Evolutionary conservation across 2,888 invertebrate genomes (phyloP).

Genomic region (Prosopocoilus inquinatus): DNA sequence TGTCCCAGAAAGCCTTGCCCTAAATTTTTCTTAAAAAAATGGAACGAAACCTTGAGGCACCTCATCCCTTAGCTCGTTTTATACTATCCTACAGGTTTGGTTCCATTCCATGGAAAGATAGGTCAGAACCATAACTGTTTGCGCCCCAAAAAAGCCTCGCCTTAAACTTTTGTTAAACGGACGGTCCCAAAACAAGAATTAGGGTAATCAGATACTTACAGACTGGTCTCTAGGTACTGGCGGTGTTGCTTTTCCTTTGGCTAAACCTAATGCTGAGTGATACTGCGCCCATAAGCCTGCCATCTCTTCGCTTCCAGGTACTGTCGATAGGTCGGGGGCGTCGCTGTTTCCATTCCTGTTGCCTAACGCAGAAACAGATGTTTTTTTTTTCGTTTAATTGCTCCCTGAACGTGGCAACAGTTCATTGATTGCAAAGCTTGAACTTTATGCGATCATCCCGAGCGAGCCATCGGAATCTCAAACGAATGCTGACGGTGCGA

Average conservation of each 20-base stretch:
- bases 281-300: conserved; percentile 86
- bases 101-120: too few relatives aligned
- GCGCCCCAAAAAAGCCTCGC: too few relatives aligned
- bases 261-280: conserved; percentile 74
- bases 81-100: too few relatives aligned
- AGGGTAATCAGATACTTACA: conserved; percentile 56
- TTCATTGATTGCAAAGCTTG: background rate
- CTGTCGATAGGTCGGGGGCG: conserved; percentile 52
- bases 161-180: too few relatives aligned
- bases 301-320: conserved; percentile 63
- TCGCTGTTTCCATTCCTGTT: conserved; percentile 49
- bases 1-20: too few relatives aligned
- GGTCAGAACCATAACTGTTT: too few relatives aligned
- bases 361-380: conserved; percentile 28
- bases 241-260: conserved; percentile 56
- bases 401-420: background rate
- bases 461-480: too few relatives aligned
- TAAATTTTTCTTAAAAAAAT: too few relatives aligned
- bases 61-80: too few relatives aligned
- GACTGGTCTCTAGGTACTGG: conserved; percentile 63
- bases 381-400: too few relatives aligned
- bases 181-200: background rate
- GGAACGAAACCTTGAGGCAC: too few relatives aligned
- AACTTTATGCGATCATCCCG: background rate
- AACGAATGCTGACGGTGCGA: too few relatives aligned